Evolutionary conservation across 2,113 vertebrate species (phyloP).

Genomic region (Ranitomeya variabilis): DNA sequence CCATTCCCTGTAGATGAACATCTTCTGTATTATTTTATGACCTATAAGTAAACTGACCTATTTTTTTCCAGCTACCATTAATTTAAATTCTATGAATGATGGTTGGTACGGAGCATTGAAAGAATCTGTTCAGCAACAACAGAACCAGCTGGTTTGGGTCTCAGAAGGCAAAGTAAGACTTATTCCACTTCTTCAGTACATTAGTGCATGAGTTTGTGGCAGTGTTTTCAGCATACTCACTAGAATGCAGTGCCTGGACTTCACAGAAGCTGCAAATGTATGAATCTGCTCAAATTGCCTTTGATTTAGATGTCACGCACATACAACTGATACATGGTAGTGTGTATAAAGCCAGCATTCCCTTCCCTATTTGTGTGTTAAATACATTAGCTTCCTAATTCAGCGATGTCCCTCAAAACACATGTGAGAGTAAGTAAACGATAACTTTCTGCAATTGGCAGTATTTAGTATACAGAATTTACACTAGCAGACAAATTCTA

Average conservation of each 20-base stretch:
- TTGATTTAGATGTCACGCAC: conserved; percentile 57
- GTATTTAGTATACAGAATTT: neutral
- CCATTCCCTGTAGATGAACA: neutral
- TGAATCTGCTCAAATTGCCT: conserved; percentile 49
- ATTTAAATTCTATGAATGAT: conserved; percentile 98
- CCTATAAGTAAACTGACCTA: neutral
- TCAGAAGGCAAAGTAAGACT: conserved; percentile 95
- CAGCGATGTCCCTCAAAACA: neutral
- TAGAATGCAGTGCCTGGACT: conserved; percentile 58
- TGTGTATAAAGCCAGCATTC: neutral
- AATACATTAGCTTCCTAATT: neutral
- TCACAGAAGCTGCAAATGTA: conserved; percentile 54
- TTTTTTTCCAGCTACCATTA: conserved; percentile 87
- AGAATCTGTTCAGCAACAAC: conserved; percentile 93
- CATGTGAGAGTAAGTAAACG: neutral
- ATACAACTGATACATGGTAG: conserved; percentile 36
- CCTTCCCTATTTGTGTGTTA: neutral
- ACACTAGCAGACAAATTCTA: neutral
- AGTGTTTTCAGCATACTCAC: conserved; percentile 55
- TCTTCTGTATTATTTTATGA: neutral
- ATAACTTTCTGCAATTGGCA: neutral
- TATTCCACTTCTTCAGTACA: conserved; percentile 22
- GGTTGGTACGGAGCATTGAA: conserved; percentile 98
- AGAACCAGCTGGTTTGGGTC: conserved; percentile 98
- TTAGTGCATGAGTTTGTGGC: conserved; percentile 55